Evolutionary conservation across 1,140 invertebrate species (phyloP).

Genomic region (Zaprionus davidi): DNA sequence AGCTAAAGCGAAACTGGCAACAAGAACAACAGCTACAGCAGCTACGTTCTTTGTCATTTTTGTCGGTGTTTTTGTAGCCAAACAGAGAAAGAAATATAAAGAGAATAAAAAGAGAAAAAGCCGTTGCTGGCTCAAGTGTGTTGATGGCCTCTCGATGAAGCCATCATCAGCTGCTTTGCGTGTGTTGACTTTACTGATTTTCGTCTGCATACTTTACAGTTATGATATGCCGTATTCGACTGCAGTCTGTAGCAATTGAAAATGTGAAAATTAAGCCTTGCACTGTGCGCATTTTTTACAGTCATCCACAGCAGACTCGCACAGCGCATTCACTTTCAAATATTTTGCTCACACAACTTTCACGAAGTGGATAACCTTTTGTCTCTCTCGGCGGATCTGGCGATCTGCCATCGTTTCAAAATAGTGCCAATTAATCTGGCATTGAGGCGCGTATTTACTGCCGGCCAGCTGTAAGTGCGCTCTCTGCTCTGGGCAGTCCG

Average conservation of each 20-base stretch:
- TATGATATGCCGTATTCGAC: constrained; percentile 42
- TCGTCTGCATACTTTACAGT: constrained; percentile 68
- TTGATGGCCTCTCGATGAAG: constrained; percentile 68
- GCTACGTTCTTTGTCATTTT: constrained; percentile 33
- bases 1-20: constrained; percentile 33
- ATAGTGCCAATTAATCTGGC: constrained; percentile 8
- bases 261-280: constrained; percentile 15
- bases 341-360: constrained; percentile 58
- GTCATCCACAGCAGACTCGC: constrained; percentile 31
- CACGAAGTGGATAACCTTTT: constrained; percentile 52
- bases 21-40: constrained; percentile 15
- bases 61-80: constrained; percentile 34
- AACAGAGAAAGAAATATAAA: background rate
- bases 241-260: constrained; percentile 34
- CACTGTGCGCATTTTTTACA: constrained; percentile 29
- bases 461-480: background rate
- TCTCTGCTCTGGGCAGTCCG: background rate
- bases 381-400: constrained; percentile 16
- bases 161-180: constrained; percentile 53
- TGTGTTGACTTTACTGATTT: constrained; percentile 78
- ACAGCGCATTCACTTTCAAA: constrained; percentile 75
- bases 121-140: constrained; percentile 33
- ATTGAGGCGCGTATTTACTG: background rate
- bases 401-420: background rate
- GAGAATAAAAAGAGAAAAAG: constrained; percentile 6